Percentiles rank a stretch among this genome's conserved stretches.
phyloP scores from a whole-genome alignment of 2,113 vertebrate genomes.

The Anthoscopus minutus region DNA sequence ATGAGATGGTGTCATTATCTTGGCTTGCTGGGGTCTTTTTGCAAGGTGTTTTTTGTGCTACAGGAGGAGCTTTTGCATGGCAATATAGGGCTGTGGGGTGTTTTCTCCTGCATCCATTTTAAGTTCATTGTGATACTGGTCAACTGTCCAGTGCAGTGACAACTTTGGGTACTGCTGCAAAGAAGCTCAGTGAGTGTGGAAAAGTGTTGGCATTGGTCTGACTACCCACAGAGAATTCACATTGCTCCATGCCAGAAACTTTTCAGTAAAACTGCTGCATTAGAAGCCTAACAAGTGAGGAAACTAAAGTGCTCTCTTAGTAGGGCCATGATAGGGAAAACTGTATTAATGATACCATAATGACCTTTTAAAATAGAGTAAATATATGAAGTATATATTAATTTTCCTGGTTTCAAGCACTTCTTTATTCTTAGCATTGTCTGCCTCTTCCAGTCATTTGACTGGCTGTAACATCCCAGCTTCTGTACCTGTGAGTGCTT shows the following conservation, averaged over 20 bases:
- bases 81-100: background rate
- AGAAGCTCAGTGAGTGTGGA: background rate
- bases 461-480: background rate
- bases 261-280: background rate
- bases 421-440: background rate
- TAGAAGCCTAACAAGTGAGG: background rate
- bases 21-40: background rate
- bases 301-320: background rate
- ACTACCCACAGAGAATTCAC: background rate
- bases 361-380: background rate
- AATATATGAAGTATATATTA: background rate
- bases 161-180: background rate
- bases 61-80: background rate
- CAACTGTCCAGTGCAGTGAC: background rate
- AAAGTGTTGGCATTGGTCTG: background rate
- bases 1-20: rapidly evolving
- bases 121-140: background rate
- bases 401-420: background rate
- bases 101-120: background rate
- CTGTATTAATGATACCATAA: background rate
- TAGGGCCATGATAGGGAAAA: background rate
- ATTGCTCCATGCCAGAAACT: background rate
- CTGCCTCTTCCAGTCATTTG: background rate
- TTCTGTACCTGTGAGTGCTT: background rate
- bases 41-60: background rate